These are phyloP conservation scores for Tinea pellionella DNA, from an alignment of 2,888 invertebrate species.

Conservation along the genomic window DNA sequence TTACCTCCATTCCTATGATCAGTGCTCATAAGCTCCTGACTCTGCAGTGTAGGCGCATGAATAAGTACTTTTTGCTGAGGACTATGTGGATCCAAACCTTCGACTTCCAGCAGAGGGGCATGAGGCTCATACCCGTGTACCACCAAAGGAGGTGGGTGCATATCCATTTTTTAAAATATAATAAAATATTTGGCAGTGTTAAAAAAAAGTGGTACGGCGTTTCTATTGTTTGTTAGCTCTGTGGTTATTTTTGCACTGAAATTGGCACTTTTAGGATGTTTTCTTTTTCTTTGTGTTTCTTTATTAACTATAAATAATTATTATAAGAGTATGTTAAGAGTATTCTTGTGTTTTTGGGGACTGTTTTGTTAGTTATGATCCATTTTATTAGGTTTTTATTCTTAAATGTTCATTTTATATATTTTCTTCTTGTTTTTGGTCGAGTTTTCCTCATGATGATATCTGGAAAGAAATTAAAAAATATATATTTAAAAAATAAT, in stretches of 20 bases:
- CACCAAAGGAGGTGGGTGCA: conserved; percentile 55
- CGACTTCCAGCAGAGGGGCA: conserved; percentile 55
- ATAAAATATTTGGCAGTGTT: not conserved
- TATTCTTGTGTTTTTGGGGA: conserved; percentile 27
- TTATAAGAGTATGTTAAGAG: conserved; percentile 38
- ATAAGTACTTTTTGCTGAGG: conserved; percentile 63
- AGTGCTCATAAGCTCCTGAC: conserved; percentile 50
- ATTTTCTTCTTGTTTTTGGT: conserved; percentile 47
- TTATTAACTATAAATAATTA: too few relatives aligned
- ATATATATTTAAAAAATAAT: conserved; percentile 8
- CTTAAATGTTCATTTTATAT: not conserved
- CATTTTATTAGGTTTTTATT: not conserved
- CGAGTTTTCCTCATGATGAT: conserved; percentile 44
- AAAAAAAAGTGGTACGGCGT: not conserved
- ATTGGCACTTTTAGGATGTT: conserved; percentile 11
- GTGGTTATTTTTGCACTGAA: not conserved
- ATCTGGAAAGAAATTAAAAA: conserved; percentile 32
- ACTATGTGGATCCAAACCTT: conserved; percentile 58
- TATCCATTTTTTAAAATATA: conserved; percentile 38
- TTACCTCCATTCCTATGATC: conserved; percentile 62
- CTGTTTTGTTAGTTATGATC: conserved; percentile 5
- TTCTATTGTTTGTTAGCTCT: not conserved
- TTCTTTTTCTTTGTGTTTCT: conserved; percentile 18
- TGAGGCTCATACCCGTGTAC: conserved; percentile 62
- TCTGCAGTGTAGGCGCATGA: conserved; percentile 52